Evolutionary conservation across 2,797 vertebrate species (phyloP), one percentile per base, ranked within the genome.

Genomic region (Notoglanidium macrostoma): DNA sequence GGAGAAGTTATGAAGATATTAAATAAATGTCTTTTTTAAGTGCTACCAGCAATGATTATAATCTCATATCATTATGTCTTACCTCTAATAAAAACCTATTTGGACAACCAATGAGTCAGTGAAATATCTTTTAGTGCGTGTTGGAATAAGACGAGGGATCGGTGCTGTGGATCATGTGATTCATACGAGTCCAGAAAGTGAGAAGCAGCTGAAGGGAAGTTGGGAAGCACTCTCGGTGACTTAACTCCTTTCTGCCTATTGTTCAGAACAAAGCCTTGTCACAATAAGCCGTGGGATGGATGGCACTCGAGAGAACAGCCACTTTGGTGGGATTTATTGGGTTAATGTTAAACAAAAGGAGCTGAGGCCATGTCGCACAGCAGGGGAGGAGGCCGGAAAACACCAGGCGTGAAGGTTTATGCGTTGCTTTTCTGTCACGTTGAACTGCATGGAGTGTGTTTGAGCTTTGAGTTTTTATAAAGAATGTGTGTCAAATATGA

Each of bases 271-370:
- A 92, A 90, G 87, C 32, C 40, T 65, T 67, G 85, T 90, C 87
- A 90, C 90, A 92, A 89, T 91, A 87, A 89, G 87, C 89, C 72
- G 87, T 80, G 89, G 88, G 90, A 87, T 90, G 61, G 89, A 90
- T 90, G 91, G 74, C 88, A 88, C 87, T 90, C 55, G 57, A 83
- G 54, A 90, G 83, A 91, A 90, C 90, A 79, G 87, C 85, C 91
- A 90, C 89, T 91, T 89, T 89, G 89, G 89, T 90, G 90, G 90
- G 89, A 91, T 89, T 91, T 90, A 90, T 91, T 65, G 89, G 89
- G 91, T 91, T 92, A 92, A 92, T 83, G 29, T 77, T 65, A 32
- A 76, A 91, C 90, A 92, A 91, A 90, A 86, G 88, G 80, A 86
- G 80, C 59, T 83, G 79, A 88, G 84, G 83, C 78, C 85, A 79